Evolutionary conservation across 2,888 invertebrate genomes (phyloP), one percentile per base, ranked within the genome.

Genomic region (Torymus auratus): DNA sequence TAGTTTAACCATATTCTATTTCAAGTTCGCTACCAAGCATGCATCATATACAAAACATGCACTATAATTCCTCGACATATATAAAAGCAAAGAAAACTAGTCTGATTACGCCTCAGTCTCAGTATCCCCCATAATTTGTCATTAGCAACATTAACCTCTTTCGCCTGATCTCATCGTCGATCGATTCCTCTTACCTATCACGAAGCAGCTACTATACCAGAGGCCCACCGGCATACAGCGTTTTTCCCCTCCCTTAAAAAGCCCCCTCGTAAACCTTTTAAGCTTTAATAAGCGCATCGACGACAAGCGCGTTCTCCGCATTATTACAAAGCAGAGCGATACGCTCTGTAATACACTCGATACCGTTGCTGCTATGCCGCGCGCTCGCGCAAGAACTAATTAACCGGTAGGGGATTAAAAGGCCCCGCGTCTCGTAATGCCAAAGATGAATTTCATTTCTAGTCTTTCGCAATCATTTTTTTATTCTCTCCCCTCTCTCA

Each of bases 191-290:
- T 58, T n/a, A 13, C 7, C 58, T 15, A n/a, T 60, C n/a, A 50
- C 15, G 15, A 53, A 41, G 41, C 41, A 41, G 1, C 41, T 1
- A 41, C 41, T 7, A 7, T 10, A 5, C 1, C 41, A 75, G 17
- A 68, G 61, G 17, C n/a, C 15, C 15, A 60, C 60, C 13, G n/a
- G 41, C 10, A 50, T 58, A 50, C 14, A 41, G 3, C 5, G 58
- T 80, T 80, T 76, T 80, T 80, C 15, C 69, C 52, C 58, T 70
- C 75, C 55, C 50, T 74, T 53, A 67, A 60, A 60, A 71, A 7
- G 20, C 41, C 55, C 12, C 23, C 58, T 77, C 53, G 50, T 77
- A 77, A 73, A 69, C 72, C 73, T 64, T 77, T 77, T 64, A 77
- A 73, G 72, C 62, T 73, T 72, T 55, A 69, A 69, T 81, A 77